Evolutionary conservation across 1,140 invertebrate genomes (phyloP).

Genomic region (Apis laboriosa): DNA sequence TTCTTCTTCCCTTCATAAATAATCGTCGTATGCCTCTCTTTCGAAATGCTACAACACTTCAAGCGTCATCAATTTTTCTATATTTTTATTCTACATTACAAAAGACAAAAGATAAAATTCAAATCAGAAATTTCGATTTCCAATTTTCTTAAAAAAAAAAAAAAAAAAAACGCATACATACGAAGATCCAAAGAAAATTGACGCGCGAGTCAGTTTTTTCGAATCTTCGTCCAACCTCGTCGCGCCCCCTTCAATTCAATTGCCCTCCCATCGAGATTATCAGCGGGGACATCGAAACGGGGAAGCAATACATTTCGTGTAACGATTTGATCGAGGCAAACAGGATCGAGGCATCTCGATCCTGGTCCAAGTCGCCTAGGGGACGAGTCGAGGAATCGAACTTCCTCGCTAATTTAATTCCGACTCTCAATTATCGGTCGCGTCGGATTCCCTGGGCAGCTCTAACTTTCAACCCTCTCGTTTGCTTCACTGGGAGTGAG

Average conservation of each 20-base stretch:
- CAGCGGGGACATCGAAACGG: background rate
- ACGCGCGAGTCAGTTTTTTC: too few relatives aligned
- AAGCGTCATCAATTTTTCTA: too few relatives aligned
- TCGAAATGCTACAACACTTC: too few relatives aligned
- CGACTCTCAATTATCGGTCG: conserved; percentile 69
- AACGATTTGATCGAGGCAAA: background rate
- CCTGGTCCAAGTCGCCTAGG: conserved; percentile 41
- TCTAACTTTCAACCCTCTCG: conserved; percentile 54
- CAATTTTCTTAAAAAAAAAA: too few relatives aligned
- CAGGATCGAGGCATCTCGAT: conserved; percentile 19
- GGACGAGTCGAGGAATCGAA: conserved; percentile 58
- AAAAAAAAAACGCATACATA: background rate
- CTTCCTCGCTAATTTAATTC: conserved; percentile 69
- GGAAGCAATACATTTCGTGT: background rate
- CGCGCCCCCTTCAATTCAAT: background rate
- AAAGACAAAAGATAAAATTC: too few relatives aligned
- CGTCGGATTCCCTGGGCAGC: conserved; percentile 52
- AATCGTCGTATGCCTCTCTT: too few relatives aligned
- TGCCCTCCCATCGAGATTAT: background rate
- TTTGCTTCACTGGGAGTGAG: background rate
- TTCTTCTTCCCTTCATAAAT: too few relatives aligned
- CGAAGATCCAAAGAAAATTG: background rate
- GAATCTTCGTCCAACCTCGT: background rate
- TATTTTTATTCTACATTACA: too few relatives aligned
- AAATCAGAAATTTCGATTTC: too few relatives aligned